Conservation (phyloP, 2,888 invertebrate genomes). For the Apantesis nais region DNA sequence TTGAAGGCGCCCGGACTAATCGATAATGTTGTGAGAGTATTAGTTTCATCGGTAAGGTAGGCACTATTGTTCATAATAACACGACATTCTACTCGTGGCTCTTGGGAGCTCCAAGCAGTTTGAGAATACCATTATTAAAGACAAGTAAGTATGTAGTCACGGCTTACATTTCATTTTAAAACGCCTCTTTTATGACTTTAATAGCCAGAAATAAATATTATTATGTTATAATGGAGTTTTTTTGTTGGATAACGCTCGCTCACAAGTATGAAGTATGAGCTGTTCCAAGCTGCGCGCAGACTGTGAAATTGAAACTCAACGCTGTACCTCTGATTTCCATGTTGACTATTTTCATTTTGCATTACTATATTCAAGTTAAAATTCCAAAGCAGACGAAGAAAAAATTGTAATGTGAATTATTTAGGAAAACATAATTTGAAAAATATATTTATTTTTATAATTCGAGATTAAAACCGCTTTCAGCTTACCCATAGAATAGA, state of each 20-base stretch:
- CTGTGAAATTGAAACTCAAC: not conserved
- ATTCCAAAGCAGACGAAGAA: not conserved
- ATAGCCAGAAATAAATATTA: not conserved
- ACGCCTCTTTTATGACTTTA: not conserved
- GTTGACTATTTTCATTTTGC: not conserved
- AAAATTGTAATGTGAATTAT: not conserved
- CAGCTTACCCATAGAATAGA: not conserved
- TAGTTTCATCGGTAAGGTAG: slow-evolving; percentile 4
- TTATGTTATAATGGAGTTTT: not conserved
- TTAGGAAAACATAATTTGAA: no score
- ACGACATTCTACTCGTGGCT: not conserved
- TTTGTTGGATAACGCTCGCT: not conserved
- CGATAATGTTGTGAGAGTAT: slow-evolving; percentile 25
- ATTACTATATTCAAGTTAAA: not conserved
- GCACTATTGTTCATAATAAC: slow-evolving; percentile 1
- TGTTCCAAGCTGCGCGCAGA: not conserved
- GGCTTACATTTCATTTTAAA: not conserved
- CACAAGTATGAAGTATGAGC: not conserved
- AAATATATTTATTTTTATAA: no score
- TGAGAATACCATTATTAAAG: not conserved
- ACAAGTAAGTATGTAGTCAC: not conserved
- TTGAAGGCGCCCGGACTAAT: slow-evolving; percentile 39
- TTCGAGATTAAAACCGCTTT: no score
- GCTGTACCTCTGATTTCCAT: not conserved
- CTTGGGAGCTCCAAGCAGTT: not conserved